Percentiles rank a stretch among this genome's conserved stretches.
Conservation (phyloP, 1,140 invertebrate genomes). For the Zaprionus kolodkinae region DNA sequence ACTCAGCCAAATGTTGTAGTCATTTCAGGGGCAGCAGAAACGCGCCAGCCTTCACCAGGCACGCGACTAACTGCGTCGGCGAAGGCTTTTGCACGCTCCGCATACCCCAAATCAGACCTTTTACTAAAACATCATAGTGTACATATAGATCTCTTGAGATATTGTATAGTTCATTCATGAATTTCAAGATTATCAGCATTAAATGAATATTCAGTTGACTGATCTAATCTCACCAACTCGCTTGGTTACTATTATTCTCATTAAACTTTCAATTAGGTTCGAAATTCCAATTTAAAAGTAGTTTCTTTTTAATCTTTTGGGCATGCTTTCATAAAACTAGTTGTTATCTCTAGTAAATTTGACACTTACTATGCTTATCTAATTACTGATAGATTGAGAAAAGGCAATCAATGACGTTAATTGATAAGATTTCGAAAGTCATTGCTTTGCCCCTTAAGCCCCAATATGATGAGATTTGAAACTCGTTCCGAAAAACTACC, state of each 20-base stretch:
- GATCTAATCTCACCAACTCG: neutral
- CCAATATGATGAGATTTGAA: neutral
- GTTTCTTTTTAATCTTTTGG: neutral
- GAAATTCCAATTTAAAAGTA: neutral
- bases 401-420: constrained; percentile 2
- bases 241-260: neutral
- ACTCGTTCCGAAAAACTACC: neutral
- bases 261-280: neutral
- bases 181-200: neutral
- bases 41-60: constrained; percentile 17
- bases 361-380: neutral
- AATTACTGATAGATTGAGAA: constrained; percentile 1
- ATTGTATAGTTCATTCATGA: neutral
- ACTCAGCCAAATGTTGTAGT: constrained; percentile 65
- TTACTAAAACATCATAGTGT: constrained; percentile 75
- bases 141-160: neutral
- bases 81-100: constrained; percentile 14
- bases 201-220: too few relatives aligned
- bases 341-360: constrained; percentile 4
- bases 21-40: constrained; percentile 49
- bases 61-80: constrained; percentile 71
- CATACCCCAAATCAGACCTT: constrained; percentile 73
- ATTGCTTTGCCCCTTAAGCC: neutral
- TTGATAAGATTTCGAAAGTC: neutral
- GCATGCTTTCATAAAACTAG: neutral